Evolutionary conservation across 2,888 invertebrate species (phyloP), one percentile per base, ranked within the genome.

Genomic region (Linnaemya tessellans): DNA sequence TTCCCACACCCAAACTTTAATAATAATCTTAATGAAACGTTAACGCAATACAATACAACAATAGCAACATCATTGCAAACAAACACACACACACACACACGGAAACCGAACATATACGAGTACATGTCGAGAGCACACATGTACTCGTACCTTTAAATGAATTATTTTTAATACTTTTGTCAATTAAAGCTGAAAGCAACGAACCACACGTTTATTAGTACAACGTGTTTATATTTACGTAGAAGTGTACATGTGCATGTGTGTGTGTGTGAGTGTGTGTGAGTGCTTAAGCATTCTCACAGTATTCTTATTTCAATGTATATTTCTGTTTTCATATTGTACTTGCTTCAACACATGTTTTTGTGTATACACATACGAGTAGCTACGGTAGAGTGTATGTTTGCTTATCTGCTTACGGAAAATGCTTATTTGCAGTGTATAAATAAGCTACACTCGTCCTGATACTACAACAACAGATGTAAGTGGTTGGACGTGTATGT

Each of bases 151-250:
- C 51, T 79, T 68, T 84, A 74, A 74, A 80, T 80, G 70, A 80
- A 80, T 70, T 75, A 75, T 75, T 75, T 80, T 75, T 80, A 80
- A 84, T 84, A 65, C 70, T 75, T 80, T 80, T 84, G 80, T 75
- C 84, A 80, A 75, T 84, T 80, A 70, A 70, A 70, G 70, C 70
- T 84, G 56, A 70, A 75, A 60, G 60, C 75, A 74, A 60, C 65
- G 65, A 80, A 67, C 22, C 58, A 58, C 25, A 80, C 46, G 25
- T 80, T 73, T 60, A 25, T 60, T 49, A 43, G 10, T 64, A 22
- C 8, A n/a, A n/a, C 30, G 11, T 49, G 1, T 49, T 10, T 18
- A n/a, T 25, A 1, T 2, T 18, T n/a, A 1, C 18, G 11, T 11
- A 38, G 38, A 38, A 1, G 8, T 38, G 1, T 11, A 41, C 13